Evolutionary conservation across 2,888 invertebrate genomes (phyloP).

Genomic region (Cantharis rufa): DNA sequence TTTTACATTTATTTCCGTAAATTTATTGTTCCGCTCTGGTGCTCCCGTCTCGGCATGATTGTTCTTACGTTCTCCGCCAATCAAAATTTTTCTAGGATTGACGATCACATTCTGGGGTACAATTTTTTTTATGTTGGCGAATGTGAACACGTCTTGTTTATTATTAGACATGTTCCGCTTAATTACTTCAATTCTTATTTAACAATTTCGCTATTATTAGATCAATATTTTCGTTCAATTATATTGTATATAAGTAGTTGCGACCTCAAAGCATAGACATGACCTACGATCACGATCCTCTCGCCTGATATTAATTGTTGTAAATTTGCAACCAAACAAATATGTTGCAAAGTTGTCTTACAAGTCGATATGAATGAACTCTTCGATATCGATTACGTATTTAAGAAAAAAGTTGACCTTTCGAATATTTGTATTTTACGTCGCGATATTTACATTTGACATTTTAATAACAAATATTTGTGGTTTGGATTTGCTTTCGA

Average conservation of each 20-base stretch:
- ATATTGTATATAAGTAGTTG: conserved; percentile 4
- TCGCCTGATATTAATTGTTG: conserved; percentile 12
- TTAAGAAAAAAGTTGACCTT: background rate
- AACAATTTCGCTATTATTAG: conserved; percentile 8
- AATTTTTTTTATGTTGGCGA: no score
- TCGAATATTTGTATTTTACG: background rate
- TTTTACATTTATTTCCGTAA: no score
- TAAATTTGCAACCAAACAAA: conserved; percentile 13
- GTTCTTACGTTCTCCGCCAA: no score
- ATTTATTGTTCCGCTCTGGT: no score
- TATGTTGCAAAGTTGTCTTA: background rate
- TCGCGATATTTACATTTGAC: background rate
- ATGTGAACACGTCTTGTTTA: background rate
- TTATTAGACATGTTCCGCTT: background rate
- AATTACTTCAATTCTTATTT: background rate
- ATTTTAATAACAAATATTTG: background rate
- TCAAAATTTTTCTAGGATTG: no score
- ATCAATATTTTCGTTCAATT: conserved; percentile 5
- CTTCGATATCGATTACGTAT: background rate
- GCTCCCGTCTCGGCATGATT: no score
- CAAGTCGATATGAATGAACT: background rate
- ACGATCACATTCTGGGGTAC: no score
- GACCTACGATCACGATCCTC: conserved; percentile 21
- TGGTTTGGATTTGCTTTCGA: background rate
- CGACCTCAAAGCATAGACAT: conserved; percentile 9